Base-by-base conservation (phyloP, 2,888 invertebrate species). In the Meta bourneti region DNA sequence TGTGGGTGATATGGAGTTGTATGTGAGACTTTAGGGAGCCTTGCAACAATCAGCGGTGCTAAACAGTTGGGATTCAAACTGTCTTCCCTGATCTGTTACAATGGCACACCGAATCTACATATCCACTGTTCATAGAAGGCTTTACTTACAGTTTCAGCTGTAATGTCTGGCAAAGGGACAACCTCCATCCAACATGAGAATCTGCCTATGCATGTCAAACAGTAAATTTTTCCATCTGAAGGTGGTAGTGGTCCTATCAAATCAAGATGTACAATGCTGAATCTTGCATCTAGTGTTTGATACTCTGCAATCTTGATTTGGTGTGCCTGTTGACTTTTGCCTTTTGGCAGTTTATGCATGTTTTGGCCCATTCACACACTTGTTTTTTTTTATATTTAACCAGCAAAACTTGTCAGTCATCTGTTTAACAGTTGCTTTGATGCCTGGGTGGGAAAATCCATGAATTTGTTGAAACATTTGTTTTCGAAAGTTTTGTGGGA, bases 171-270 rank as follows among this genome's bases (percentile, higher is more conserved):
- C 0, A 95, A 77, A 0, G 95, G 95, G 8, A 94, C 91, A 0
- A 93, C 95, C 90, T 95, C 95, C n/a, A 95, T 94, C 95, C 95
- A 95, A 7, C 95, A 93, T 0, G 95, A 94, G 79, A 54, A 93
- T 13, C 34, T n/a, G 16, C 49, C 83, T n/a, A 87, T 82, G 77
- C 70, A 72, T 1, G 84, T 90, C 11, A 90, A 54, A 7, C 84
- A 84, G 48, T 90, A 84, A 6, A 9, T 34, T 4, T 48, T 72
- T 5, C 54, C 79, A 48, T 72, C 48, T 7, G 88, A 88, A 8
- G 80, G 20, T 11, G 91, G 91, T 6, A 11, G 20, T 0, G 89
- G 86, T 0, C 92, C 87, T 19, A 90, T 70, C 0, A 93, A 34
- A 48, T 93, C 86, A 13, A 85, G 69, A 20, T 85, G 93, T 11